Conservation (phyloP, 2,113 vertebrate species). For the Daphoenositta chrysoptera region DNA sequence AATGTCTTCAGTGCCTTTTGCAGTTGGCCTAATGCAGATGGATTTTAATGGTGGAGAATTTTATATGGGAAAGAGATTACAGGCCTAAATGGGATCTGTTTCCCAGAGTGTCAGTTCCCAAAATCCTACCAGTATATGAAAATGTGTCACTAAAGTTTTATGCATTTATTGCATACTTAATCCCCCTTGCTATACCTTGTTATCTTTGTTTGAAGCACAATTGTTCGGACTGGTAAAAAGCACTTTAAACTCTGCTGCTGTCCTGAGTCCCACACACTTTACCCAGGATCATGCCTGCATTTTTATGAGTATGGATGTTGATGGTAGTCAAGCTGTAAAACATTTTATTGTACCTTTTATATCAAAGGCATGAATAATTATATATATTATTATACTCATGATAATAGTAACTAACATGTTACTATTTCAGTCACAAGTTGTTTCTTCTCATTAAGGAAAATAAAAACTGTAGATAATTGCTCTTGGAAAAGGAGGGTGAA, state of each 20-base stretch:
- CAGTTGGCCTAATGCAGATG: neutral
- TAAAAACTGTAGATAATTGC: neutral
- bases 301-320: accelerated
- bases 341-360: neutral
- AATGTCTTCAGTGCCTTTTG: neutral
- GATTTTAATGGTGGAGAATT: neutral
- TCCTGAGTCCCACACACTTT: neutral
- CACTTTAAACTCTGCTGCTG: neutral
- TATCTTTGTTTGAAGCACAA: neutral
- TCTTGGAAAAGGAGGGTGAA: neutral
- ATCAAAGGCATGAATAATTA: neutral
- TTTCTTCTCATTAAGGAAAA: neutral
- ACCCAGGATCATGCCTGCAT: neutral
- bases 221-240: neutral
- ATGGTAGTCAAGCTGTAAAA: neutral
- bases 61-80: neutral
- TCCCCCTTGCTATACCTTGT: neutral
- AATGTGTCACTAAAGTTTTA: neutral
- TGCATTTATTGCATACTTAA: neutral
- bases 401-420: neutral
- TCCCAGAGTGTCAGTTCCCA: neutral
- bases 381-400: neutral
- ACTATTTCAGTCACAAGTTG: neutral
- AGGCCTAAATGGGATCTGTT: neutral
- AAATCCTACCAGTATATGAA: neutral